Evolutionary conservation across 2,113 vertebrate genomes (phyloP), one percentile per base, ranked within the genome.

Genomic region (Hymenochirus boettgeri): DNA sequence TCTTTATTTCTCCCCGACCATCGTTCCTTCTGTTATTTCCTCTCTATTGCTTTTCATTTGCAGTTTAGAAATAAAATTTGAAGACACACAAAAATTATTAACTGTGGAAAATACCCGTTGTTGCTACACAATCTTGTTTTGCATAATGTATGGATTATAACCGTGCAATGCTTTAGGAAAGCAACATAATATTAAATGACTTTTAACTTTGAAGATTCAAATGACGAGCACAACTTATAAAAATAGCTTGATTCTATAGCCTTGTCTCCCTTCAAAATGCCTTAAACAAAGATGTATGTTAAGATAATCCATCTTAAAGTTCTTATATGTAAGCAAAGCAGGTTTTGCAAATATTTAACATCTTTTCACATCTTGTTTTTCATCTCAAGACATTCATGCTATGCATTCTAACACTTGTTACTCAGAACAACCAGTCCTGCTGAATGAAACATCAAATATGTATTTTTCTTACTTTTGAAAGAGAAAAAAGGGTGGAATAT

Each of bases 1-100:
- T 79, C 76, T 78, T 82, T 77, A 77, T 83, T 84, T 76, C 80
- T 82, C 74, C 82, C n/a, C 80, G 79, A 87, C 65, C 71, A 64
- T 78, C n/a, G n/a, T 80, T 80, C 77, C 72, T 81, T 82, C 83
- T 80, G 80, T 57, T 65, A 78, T 81, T 75, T 82, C 67, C 69
- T 78, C 81, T 73, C 77, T 74, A 67, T 73, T 65, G 75, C 80
- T 77, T 82, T 84, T 83, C 70, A 78, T 70, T 72, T 53, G 54
- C 37, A 57, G 72, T 77, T 74, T 70, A 73, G 67, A 61, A 3
- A 59, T 65, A 42, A 75, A 79, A 71, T 74, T 10, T 31, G 29
- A 13, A 35, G 15, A 3, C 33, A 35, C 10, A 13, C 33, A 35
- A 9, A 35, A 2, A 9, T 2, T 35, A 7, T 35, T n/a, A 35